phyloP scores from a whole-genome alignment of 1,140 invertebrate genomes.

The Himalopsyche phryganea region DNA sequence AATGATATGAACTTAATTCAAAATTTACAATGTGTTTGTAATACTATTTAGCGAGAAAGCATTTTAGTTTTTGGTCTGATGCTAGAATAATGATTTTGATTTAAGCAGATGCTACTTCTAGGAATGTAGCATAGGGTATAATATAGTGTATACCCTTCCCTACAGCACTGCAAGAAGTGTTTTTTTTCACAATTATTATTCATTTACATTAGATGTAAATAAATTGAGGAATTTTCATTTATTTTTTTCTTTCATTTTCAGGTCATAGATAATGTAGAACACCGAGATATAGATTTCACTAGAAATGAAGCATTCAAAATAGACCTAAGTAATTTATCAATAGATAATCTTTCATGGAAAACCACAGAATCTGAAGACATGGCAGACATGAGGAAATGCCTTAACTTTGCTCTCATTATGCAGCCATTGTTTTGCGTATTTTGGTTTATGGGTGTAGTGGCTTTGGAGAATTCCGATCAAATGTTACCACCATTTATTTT shows the following conservation, averaged over 20 bases:
- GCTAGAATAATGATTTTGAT: too few relatives aligned
- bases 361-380: conserved; percentile 48
- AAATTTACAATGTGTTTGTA: too few relatives aligned
- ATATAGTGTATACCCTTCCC: too few relatives aligned
- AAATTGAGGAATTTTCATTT: too few relatives aligned
- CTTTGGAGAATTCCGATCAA: conserved; percentile 63
- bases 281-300: conserved; percentile 10
- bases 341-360: conserved; percentile 47
- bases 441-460: conserved; percentile 69
- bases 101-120: too few relatives aligned
- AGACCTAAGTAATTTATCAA: conserved; percentile 41
- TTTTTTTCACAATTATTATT: too few relatives aligned
- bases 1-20: too few relatives aligned
- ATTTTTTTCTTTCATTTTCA: not conserved
- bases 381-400: conserved; percentile 47
- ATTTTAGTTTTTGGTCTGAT: too few relatives aligned
- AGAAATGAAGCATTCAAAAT: conserved; percentile 28
- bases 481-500: conserved; percentile 60
- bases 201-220: too few relatives aligned
- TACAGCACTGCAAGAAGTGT: too few relatives aligned
- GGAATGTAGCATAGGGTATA: too few relatives aligned
- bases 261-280: conserved; percentile 13
- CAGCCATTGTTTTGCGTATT: conserved; percentile 60
- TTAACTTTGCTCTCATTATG: conserved; percentile 56
- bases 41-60: too few relatives aligned